These are phyloP conservation scores for Deroplatys truncata DNA, from an alignment of 2,888 invertebrate genomes.

Conservation along the genomic window DNA sequence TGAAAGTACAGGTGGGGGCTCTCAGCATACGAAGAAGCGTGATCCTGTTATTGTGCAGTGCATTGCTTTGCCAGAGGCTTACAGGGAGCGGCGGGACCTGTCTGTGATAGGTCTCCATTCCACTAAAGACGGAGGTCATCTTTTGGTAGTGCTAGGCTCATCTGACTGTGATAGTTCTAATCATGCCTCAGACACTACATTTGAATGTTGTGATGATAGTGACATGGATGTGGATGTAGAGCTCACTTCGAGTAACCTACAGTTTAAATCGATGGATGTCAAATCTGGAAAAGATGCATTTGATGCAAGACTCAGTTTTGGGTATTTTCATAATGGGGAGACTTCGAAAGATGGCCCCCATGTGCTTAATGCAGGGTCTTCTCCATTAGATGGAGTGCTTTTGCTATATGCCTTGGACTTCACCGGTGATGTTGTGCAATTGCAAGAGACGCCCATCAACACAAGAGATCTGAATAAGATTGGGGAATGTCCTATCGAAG, in stretches of 20 bases:
- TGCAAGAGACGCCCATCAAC: constrained; percentile 58
- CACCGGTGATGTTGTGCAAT: constrained; percentile 48
- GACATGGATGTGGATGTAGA: constrained; percentile 49
- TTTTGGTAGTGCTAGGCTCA: constrained; percentile 56
- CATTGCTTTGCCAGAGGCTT: constrained; percentile 50
- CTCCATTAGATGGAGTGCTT: constrained; percentile 42
- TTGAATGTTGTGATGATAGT: constrained; percentile 40
- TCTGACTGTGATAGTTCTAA: constrained; percentile 39
- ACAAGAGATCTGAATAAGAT: constrained; percentile 55
- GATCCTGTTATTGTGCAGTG: constrained; percentile 54
- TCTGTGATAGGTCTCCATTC: constrained; percentile 62
- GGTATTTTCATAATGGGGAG: constrained; percentile 11
- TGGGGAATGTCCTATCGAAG: constrained; percentile 64
- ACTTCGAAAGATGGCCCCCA: background rate
- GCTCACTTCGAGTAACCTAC: background rate
- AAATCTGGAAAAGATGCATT: background rate
- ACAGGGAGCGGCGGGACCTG: constrained; percentile 50
- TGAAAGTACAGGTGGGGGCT: background rate
- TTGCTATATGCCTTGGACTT: constrained; percentile 56
- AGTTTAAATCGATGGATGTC: background rate
- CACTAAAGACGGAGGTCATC: constrained; percentile 63
- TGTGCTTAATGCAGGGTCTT: background rate
- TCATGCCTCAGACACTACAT: background rate
- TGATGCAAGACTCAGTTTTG: background rate
- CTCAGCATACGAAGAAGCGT: background rate